phyloP scores from a whole-genome alignment of 2,797 vertebrate species.

The Hipposideros larvatus region DNA sequence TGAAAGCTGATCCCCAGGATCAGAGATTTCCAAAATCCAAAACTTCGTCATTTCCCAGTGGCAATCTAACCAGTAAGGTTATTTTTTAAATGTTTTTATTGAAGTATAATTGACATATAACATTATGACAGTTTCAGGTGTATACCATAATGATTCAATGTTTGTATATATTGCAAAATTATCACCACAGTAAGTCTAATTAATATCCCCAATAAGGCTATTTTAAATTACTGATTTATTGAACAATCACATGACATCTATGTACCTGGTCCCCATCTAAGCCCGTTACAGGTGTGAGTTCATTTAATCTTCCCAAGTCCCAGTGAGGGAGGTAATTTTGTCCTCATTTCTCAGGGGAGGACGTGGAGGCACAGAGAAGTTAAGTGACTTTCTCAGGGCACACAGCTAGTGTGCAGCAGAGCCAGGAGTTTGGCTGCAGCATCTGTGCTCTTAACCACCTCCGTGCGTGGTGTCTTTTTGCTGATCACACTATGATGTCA shows the following conservation, averaged over 20 bases:
- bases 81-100: not conserved
- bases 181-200: not conserved
- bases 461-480: accelerated
- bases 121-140: not conserved
- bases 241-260: not conserved
- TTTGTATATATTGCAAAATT: not conserved
- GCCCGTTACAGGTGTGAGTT: not conserved
- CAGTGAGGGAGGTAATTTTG: accelerated
- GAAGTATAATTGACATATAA: not conserved
- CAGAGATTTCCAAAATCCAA: not conserved
- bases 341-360: not conserved
- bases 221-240: not conserved
- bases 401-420: not conserved
- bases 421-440: not conserved
- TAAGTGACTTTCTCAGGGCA: not conserved
- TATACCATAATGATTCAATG: not conserved
- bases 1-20: not conserved
- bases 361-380: not conserved
- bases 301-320: not conserved
- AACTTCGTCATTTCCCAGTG: not conserved
- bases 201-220: not conserved
- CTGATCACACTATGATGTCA: not conserved
- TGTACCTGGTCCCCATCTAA: not conserved
- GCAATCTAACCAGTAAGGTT: not conserved
- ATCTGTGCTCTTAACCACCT: not conserved